Percentiles rank a stretch among this genome's conserved stretches.
Evolutionary conservation across 2,113 vertebrate species (phyloP).

Genomic region (Coptodon rendalli): DNA sequence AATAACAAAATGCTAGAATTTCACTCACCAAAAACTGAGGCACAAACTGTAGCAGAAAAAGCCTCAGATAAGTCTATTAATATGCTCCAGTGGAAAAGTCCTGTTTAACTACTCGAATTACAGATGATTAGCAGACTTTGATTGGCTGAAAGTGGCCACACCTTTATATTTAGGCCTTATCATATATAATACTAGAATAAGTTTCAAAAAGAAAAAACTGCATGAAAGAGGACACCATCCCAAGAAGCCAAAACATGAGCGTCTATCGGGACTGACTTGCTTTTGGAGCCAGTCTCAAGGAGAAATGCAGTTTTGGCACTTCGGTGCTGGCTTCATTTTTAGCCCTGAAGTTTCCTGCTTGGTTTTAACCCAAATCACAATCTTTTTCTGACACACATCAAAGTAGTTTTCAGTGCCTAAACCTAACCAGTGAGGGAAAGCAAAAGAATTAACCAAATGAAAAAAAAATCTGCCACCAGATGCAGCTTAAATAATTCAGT

Average conservation of each 20-base stretch:
- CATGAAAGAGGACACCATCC: not conserved
- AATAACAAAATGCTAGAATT: not conserved
- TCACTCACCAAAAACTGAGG: not conserved
- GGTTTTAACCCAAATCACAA: not conserved
- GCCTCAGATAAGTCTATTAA: not conserved
- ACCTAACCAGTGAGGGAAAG: not conserved
- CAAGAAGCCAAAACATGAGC: not conserved
- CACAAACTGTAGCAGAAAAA: not conserved
- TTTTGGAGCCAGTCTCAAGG: not conserved
- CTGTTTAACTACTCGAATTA: not conserved
- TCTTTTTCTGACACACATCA: not conserved
- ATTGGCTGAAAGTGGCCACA: not conserved
- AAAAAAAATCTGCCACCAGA: not conserved
- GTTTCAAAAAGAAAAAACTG: not conserved
- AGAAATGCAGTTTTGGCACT: not conserved
- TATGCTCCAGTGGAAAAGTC: not conserved
- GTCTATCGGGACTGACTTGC: not conserved
- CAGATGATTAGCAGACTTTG: not conserved
- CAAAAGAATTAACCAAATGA: not conserved
- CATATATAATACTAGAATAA: not conserved
- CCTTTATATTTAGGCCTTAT: not conserved
- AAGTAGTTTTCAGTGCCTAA: not conserved
- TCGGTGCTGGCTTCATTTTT: not conserved
- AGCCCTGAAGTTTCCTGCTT: not conserved
- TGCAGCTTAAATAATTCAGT: not conserved